Evolutionary conservation across 2,888 invertebrate species (phyloP), one percentile per base, ranked within the genome.

Genomic region (Uropetala carovei): DNA sequence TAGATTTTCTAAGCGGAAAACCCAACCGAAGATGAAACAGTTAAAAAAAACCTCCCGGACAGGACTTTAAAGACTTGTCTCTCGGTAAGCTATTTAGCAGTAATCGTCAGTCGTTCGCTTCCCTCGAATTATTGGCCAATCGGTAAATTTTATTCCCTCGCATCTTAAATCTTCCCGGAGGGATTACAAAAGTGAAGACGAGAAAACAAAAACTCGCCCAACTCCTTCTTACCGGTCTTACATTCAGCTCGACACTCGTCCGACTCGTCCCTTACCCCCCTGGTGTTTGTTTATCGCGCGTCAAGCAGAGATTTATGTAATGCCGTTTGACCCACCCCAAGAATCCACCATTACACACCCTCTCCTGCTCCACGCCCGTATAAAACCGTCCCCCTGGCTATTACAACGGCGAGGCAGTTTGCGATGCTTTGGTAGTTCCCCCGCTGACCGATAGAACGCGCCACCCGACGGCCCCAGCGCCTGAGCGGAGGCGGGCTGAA

Each of bases 281-380:
- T 0, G 18, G 27, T n/a, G 83, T 83, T 89, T 89, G 89, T 89
- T 89, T 89, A 89, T 89, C 89, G 58, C 89, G 64, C 89, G 89
- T 89, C 89, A 64, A 30, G n/a, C 43, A n/a, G 64, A 89, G 89
- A 89, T 89, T 89, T 60, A 89, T 89, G 89, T 43, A 89, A 68
- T 43, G 64, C 43, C 43, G 64, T 89, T 64, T 89, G 89, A 89
- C 89, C 68, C 89, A 86, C 86, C 60, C 86, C 84, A 84, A 84
- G 18, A 16, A 13, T 16, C 57, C 89, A 59, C 86, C 86, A 64
- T 68, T n/a, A n/a, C 89, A n/a, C 27, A 13, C 43, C 89, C 89
- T 27, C 82, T 56, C 82, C 82, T 56, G 8, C 30, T 14, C 59
- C 27, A 27, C 27, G 57, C 27, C 14, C 14, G 16, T 18, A 43